Evolutionary conservation across 2,888 invertebrate genomes (phyloP), one percentile per base, ranked within the genome.

Genomic region (Liposcelis brunnea): DNA sequence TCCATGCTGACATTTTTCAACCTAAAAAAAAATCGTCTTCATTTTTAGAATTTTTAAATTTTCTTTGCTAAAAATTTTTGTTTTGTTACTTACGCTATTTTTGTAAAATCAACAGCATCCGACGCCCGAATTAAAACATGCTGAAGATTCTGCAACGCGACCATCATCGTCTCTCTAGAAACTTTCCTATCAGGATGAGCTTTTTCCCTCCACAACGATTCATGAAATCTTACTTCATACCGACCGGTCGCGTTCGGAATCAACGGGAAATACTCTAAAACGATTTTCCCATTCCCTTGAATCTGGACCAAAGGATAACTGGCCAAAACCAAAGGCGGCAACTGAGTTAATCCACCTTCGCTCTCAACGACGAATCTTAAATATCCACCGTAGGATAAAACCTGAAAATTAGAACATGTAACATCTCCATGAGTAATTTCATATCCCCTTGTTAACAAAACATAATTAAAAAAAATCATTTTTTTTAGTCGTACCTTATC

Each of bases 331-430:
- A 65, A 62, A 1, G 67, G 61, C 11, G 66, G 63, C 45, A 65
- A 60, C 16, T 60, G 60, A 31, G 75, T 71, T 15, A 74, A 66
- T 3, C 74, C 75, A 37, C 77, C 76, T 50, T 79, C 77, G 44
- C 80, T 72, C 50, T 64, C 60, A 0, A 82, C 74, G 1, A 72
- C 70, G 60, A 93, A 93, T 50, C 80, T 71, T 42, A 97, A 65
- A 50, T 76, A 76, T 3, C 95, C 95, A 19, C 90, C 91, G 63
- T 97, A 97, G 16, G 93, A 90, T 49, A 82, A 72, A 12, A 87
- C 79, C 60, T 81, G 68, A 43, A 53, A 53, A 48, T 47, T 42
- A 48, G 43, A 32, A 46, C 31, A 43, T 45, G 15, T 3, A 37
- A 18, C 6, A 19, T 4, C 15, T n/a, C n/a, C n/a, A n/a, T n/a